These are phyloP conservation scores for Synchiropus splendidus DNA, from an alignment of 2,113 vertebrate species.

Conservation along the genomic window DNA sequence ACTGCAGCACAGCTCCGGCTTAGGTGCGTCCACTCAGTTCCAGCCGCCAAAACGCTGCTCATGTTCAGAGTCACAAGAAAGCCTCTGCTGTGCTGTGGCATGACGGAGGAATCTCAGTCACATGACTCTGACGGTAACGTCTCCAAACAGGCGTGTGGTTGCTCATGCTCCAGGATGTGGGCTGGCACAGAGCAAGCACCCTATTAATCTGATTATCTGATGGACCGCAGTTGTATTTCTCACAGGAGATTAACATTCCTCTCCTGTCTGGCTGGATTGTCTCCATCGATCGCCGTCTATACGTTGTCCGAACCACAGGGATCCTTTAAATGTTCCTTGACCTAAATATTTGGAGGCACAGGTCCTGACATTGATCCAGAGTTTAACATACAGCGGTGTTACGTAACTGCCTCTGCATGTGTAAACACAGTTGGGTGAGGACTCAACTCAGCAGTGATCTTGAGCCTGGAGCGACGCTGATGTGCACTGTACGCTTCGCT, in stretches of 20 bases:
- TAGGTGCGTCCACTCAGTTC: slow-evolving; percentile 10
- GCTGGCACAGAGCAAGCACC: slow-evolving; percentile 36
- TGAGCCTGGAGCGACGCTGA: no score
- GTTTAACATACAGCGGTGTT: no score
- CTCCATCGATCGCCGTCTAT: slow-evolving; percentile 45
- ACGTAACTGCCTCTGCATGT: no score
- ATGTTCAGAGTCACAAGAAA: slow-evolving; percentile 1
- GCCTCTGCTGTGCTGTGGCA: slow-evolving; percentile 9
- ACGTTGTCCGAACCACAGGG: slow-evolving; percentile 10
- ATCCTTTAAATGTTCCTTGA: no score
- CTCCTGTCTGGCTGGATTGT: slow-evolving; percentile 59
- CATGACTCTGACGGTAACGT: slow-evolving; percentile 46
- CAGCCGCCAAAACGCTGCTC: not conserved
- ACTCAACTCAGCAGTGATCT: no score
- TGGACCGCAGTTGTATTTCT: slow-evolving; percentile 48
- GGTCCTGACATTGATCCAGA: no score
- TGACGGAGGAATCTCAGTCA: slow-evolving; percentile 21
- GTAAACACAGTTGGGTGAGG: no score
- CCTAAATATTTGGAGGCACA: no score
- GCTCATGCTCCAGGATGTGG: slow-evolving; percentile 39
- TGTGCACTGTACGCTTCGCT: no score
- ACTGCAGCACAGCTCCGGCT: slow-evolving; percentile 9
- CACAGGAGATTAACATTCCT: slow-evolving; percentile 61
- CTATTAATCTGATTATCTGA: slow-evolving; percentile 58
- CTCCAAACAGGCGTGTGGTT: slow-evolving; percentile 46